phyloP scores from a whole-genome alignment of 2,888 invertebrate species.

The Macaria liturata region DNA sequence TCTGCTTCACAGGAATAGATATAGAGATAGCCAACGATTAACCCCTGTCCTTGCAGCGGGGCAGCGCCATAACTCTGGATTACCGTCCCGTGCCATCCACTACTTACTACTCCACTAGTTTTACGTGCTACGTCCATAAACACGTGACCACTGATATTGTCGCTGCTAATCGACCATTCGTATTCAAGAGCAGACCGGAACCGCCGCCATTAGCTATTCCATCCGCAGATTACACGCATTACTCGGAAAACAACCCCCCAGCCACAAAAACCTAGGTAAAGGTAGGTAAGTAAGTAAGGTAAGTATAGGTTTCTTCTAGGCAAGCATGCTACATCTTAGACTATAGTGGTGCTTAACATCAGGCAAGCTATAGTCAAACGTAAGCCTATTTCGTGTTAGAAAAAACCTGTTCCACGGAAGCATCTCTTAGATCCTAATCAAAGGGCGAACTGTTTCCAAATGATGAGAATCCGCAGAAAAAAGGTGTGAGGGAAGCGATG shows the following conservation, averaged over 20 bases:
- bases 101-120: constrained; percentile 15
- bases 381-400: no score
- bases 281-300: no score
- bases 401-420: constrained; percentile 33
- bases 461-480: constrained; percentile 38
- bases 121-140: constrained; percentile 17
- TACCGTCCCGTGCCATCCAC: constrained; percentile 3
- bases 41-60: no score
- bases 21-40: no score
- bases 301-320: no score
- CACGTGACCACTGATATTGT: constrained; percentile 28
- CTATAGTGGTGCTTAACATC: no score
- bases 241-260: constrained; percentile 30
- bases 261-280: no score
- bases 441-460: constrained; percentile 33
- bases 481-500: constrained; percentile 39
- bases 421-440: constrained; percentile 38
- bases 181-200: constrained; percentile 30
- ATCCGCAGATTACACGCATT: constrained; percentile 35
- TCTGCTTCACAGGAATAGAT: no score
- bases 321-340: no score
- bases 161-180: constrained; percentile 29
- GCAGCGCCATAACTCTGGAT: not conserved
- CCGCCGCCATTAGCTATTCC: constrained; percentile 31
- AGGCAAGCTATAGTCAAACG: no score